These are phyloP conservation scores for Coenonympha glycerion DNA, from an alignment of 2,888 invertebrate species.

Conservation along the genomic window DNA sequence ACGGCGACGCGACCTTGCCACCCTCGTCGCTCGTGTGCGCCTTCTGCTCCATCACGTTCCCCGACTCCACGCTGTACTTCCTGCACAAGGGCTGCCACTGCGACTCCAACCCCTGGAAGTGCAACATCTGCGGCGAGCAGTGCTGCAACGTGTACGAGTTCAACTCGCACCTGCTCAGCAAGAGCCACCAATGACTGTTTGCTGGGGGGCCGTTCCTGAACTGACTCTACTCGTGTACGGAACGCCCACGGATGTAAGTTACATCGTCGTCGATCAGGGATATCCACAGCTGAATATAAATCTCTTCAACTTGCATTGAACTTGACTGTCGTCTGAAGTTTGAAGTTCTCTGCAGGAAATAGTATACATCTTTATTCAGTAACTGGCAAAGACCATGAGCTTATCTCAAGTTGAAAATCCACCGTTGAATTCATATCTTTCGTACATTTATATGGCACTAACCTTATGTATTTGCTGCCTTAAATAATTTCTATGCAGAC, in stretches of 20 bases:
- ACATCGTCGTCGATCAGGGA: too few species aligned
- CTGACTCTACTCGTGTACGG: constrained; percentile 36
- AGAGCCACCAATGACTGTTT: constrained; percentile 88
- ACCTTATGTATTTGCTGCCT: too few species aligned
- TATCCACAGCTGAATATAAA: too few species aligned
- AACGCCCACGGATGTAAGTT: not conserved
- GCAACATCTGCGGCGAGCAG: constrained; percentile 97
- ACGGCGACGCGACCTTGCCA: constrained; percentile 66
- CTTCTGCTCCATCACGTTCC: constrained; percentile 95
- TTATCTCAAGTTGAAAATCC: too few species aligned
- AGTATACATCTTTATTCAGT: too few species aligned
- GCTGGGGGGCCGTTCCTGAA: constrained; percentile 69
- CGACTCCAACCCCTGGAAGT: constrained; percentile 96
- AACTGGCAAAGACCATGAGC: too few species aligned
- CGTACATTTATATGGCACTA: too few species aligned
- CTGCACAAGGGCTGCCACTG: constrained; percentile 99
- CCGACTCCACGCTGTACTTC: constrained; percentile 96
- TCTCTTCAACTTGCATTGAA: too few species aligned
- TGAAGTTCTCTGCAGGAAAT: too few species aligned
- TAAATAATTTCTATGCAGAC: too few species aligned
- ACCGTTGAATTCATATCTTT: too few species aligned
- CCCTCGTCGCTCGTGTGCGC: constrained; percentile 84
- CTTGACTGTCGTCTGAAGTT: too few species aligned
- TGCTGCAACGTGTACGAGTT: constrained; percentile 97
- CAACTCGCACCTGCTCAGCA: constrained; percentile 95